Percentiles rank a stretch among this genome's conserved stretches.
phyloP scores from a whole-genome alignment of 2,113 vertebrate genomes.

The Prochilodus magdalenae region DNA sequence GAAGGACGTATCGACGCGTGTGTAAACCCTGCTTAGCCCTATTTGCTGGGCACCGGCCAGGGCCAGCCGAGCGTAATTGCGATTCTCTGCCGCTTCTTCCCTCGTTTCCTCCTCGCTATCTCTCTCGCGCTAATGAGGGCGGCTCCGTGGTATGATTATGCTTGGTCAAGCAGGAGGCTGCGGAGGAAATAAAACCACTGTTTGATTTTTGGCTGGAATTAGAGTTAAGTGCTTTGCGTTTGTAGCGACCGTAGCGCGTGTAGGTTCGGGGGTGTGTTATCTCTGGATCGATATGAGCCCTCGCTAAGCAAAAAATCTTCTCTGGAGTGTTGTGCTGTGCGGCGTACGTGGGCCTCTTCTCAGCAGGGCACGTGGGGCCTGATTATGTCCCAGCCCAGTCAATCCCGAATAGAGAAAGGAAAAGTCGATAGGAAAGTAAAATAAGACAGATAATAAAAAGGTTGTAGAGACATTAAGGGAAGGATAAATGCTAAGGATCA shows the following conservation, averaged over 20 bases:
- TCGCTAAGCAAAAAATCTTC: slow-evolving; percentile 40
- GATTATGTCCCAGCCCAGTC: slow-evolving; percentile 72
- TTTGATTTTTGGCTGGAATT: slow-evolving; percentile 22
- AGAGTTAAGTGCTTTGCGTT: background rate
- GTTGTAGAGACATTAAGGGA: too few relatives aligned
- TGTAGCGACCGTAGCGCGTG: slow-evolving; percentile 27
- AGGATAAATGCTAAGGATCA: too few relatives aligned
- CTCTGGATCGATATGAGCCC: slow-evolving; percentile 22
- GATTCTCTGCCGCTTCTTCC: background rate
- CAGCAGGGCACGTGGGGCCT: slow-evolving; percentile 44
- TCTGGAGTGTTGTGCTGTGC: slow-evolving; percentile 50
- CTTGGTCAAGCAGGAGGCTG: background rate
- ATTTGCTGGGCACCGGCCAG: slow-evolving; percentile 33
- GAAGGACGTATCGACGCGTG: slow-evolving; percentile 66
- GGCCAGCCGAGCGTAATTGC: slow-evolving; percentile 32
- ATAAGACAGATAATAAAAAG: too few relatives aligned
- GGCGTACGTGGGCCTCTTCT: slow-evolving; percentile 30
- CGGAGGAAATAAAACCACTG: background rate
- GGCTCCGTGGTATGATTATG: slow-evolving; percentile 43
- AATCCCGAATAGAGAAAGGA: slow-evolving; percentile 80
- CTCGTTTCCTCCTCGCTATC: background rate
- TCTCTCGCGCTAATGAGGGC: slow-evolving; percentile 16
- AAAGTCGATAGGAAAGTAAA: too few relatives aligned
- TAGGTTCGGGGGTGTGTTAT: slow-evolving; percentile 27
- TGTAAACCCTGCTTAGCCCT: slow-evolving; percentile 70